Conservation (phyloP, 2,888 invertebrate genomes). For the Glyphotaelius pellucidus region DNA sequence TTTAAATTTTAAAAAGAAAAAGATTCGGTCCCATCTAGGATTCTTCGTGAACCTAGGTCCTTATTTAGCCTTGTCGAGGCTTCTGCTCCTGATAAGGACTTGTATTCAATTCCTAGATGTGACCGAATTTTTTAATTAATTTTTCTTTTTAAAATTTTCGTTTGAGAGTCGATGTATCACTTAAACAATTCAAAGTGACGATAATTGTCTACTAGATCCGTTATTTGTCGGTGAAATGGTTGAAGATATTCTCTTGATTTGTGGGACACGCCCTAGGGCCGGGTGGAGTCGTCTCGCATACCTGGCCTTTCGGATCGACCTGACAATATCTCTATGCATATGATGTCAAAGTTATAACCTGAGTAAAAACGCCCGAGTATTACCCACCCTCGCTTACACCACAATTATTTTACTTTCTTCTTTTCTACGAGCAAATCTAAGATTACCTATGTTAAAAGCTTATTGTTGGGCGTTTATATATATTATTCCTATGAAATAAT, state of each 20-base stretch:
- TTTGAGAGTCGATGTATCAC: neutral
- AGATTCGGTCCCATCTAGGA: too few species aligned
- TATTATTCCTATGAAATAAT: neutral
- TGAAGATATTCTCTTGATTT: neutral
- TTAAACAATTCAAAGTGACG: neutral
- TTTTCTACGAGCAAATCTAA: neutral
- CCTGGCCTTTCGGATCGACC: neutral
- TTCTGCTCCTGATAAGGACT: too few species aligned
- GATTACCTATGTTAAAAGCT: neutral
- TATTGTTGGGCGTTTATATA: neutral
- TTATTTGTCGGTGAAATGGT: neutral
- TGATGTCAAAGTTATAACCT: neutral
- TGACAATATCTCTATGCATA: neutral
- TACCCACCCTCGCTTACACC: neutral
- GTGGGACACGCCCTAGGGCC: constrained; percentile 4
- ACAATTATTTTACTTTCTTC: neutral
- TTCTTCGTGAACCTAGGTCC: too few species aligned
- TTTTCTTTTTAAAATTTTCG: too few species aligned
- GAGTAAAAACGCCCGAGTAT: neutral
- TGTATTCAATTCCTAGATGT: too few species aligned
- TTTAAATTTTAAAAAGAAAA: too few species aligned
- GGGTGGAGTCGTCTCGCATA: constrained; percentile 24
- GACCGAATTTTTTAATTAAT: too few species aligned
- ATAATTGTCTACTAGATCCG: neutral
- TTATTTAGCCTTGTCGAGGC: too few species aligned